Evolutionary conservation across 2,888 invertebrate genomes (phyloP).

Genomic region (Omphaloscelis lunosa): DNA sequence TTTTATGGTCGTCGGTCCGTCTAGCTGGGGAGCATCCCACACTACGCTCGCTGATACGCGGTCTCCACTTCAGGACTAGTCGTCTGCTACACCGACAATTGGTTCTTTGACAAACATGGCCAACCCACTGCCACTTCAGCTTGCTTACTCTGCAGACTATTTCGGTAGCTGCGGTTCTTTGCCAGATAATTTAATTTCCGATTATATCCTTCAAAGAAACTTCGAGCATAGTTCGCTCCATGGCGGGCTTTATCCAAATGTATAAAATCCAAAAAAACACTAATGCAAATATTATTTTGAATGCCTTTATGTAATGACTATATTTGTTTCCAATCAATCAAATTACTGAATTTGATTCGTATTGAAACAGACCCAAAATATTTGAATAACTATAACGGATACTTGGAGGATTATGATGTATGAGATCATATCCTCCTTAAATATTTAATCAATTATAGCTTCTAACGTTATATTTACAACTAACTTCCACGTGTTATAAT

Average conservation of each 20-base stretch:
- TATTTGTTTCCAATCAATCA: no score
- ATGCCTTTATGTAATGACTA: no score
- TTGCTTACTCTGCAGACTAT: background rate
- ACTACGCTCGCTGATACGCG: background rate
- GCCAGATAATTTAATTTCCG: background rate
- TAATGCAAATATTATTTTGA: background rate
- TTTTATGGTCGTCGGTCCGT: no score
- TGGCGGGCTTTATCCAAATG: background rate
- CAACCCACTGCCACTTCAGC: background rate
- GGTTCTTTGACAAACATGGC: background rate
- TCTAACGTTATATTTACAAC: slow-evolving; percentile 23
- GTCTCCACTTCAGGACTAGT: background rate
- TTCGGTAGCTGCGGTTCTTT: background rate
- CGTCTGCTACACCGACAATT: background rate
- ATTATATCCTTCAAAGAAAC: background rate
- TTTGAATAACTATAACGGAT: slow-evolving; percentile 3
- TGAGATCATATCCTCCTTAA: background rate
- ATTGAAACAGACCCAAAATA: background rate
- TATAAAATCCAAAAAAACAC: background rate
- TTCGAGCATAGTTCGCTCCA: background rate
- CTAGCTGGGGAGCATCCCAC: no score
- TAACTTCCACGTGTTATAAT: slow-evolving; percentile 18
- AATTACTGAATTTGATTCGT: no score
- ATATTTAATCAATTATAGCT: slow-evolving; percentile 50
- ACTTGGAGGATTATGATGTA: no score